Evolutionary conservation across 2,797 vertebrate genomes (phyloP).

Genomic region (Crocodylus rhombifer): DNA sequence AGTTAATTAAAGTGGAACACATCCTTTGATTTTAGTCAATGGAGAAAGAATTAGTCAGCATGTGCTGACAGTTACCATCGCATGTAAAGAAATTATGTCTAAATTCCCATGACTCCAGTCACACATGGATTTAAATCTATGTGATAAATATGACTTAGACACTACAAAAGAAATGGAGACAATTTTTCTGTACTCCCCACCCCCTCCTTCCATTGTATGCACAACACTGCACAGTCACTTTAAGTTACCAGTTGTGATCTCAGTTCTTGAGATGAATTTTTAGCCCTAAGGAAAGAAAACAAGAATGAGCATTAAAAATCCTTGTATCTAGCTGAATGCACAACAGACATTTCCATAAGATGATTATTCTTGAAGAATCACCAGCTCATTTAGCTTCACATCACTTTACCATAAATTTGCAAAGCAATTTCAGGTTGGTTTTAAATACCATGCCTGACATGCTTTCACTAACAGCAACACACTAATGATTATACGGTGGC

Average conservation of each 20-base stretch:
- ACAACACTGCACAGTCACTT: background rate
- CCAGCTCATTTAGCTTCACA: background rate
- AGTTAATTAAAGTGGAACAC: background rate
- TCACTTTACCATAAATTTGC: too few species aligned
- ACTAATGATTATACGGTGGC: accelerated
- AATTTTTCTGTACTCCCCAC: background rate
- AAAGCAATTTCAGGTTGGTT: background rate
- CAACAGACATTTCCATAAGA: background rate
- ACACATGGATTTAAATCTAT: background rate
- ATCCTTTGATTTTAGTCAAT: too few species aligned
- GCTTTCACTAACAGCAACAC: background rate
- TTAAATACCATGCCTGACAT: background rate
- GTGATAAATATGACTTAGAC: background rate
- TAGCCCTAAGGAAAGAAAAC: background rate
- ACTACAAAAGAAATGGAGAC: background rate
- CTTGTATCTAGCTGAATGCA: background rate
- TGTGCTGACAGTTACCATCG: background rate
- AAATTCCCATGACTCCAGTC: background rate
- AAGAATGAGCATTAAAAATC: background rate
- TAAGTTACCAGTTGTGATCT: background rate
- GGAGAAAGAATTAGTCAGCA: background rate
- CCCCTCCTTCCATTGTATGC: background rate
- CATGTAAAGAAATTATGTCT: background rate
- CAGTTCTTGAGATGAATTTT: background rate
- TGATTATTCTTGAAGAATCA: background rate